Percentiles rank a stretch among this genome's conserved stretches.
phyloP scores from a whole-genome alignment of 2,888 invertebrate genomes.

The Corbicula japonica region DNA sequence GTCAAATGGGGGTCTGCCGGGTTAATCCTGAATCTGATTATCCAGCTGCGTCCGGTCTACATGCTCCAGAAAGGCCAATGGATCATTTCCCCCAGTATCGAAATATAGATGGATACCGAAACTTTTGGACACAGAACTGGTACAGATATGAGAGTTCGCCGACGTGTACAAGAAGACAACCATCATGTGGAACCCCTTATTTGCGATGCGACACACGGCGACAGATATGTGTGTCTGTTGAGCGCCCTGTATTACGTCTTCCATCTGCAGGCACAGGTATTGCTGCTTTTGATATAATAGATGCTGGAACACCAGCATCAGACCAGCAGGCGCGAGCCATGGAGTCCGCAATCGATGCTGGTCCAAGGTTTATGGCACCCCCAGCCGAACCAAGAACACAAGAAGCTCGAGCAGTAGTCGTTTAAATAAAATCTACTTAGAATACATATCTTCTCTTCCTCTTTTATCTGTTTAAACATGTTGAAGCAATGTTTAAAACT shows the following conservation, averaged over 20 bases:
- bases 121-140: constrained; percentile 45
- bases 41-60: constrained; percentile 30
- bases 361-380: background rate
- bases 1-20: constrained; percentile 16
- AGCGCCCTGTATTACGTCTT: background rate
- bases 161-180: constrained; percentile 58
- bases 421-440: too few species aligned
- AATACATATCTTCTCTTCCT: too few species aligned
- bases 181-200: constrained; percentile 47
- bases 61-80: constrained; percentile 50
- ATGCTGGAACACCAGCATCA: background rate
- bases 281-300: background rate
- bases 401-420: too few species aligned
- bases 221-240: constrained; percentile 13
- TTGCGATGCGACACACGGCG: constrained; percentile 38
- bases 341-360: background rate
- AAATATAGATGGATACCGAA: constrained; percentile 54
- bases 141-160: constrained; percentile 63
- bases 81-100: too few species aligned
- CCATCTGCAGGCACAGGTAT: background rate
- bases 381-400: too few species aligned
- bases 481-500: too few species aligned
- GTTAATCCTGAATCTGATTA: constrained; percentile 52
- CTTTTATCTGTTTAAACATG: too few species aligned
- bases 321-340: too few species aligned